These are phyloP conservation scores for Eriosoma lanigerum DNA, from an alignment of 1,140 invertebrate genomes.

Conservation along the genomic window DNA sequence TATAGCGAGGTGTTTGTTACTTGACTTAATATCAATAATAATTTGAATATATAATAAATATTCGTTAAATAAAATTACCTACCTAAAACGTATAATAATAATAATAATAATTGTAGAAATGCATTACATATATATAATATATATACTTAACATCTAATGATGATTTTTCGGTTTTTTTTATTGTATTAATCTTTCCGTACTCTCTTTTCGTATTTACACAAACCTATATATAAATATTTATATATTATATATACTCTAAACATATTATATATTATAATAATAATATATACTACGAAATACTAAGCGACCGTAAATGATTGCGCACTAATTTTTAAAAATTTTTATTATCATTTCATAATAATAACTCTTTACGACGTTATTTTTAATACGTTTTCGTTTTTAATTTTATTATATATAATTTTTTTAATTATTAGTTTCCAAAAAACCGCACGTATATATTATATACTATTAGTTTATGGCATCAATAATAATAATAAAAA, in stretches of 20 bases:
- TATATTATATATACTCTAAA: constrained; percentile 40
- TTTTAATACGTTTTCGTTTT: not conserved
- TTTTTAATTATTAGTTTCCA: constrained; percentile 24
- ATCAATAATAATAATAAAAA: constrained; percentile 37
- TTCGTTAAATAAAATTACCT: constrained; percentile 50
- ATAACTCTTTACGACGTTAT: constrained; percentile 9
- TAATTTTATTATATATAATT: constrained; percentile 18
- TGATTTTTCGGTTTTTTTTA: constrained; percentile 41
- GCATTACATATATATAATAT: constrained; percentile 22
- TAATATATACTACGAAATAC: constrained; percentile 8
- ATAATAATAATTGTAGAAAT: constrained; percentile 42
- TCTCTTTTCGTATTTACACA: constrained; percentile 45
- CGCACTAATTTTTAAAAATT: constrained; percentile 12
- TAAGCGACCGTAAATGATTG: constrained; percentile 35
- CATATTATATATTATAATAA: not conserved
- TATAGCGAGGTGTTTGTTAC: constrained; percentile 51
- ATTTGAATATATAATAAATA: constrained; percentile 38
- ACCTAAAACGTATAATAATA: constrained; percentile 49
- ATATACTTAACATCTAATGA: constrained; percentile 47
- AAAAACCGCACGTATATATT: constrained; percentile 22
- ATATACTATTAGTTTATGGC: constrained; percentile 1
- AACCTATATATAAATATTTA: constrained; percentile 37
- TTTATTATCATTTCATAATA: not conserved
- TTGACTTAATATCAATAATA: constrained; percentile 52
- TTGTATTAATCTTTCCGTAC: not conserved